Percentiles rank a stretch among this genome's conserved stretches.
Conservation (phyloP, 2,113 vertebrate genomes). For the Chlorocebus sabaeus region DNA sequence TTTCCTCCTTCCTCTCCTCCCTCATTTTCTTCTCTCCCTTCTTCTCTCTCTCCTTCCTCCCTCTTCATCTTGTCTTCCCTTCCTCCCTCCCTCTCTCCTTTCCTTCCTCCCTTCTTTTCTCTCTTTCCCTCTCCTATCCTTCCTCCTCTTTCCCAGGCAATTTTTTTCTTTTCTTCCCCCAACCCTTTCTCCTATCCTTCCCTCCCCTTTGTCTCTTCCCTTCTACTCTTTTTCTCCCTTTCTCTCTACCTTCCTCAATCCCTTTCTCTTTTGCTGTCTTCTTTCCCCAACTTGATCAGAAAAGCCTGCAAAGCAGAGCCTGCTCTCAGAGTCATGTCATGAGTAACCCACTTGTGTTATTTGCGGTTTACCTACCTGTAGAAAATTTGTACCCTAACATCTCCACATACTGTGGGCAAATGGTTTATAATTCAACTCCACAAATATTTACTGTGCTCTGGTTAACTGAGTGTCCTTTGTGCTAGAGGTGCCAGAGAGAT, state of each 20-base stretch:
- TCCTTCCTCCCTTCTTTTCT: neutral
- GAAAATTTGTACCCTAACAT: conserved; percentile 42
- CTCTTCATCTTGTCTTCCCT: neutral
- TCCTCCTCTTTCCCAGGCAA: neutral
- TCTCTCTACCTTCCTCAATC: neutral
- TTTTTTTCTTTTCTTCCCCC: neutral
- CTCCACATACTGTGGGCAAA: neutral
- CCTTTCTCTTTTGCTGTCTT: neutral
- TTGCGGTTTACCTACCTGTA: conserved; percentile 73
- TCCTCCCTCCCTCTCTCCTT: neutral
- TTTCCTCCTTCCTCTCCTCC: neutral
- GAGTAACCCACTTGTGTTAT: conserved; percentile 38
- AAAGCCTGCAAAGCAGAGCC: neutral
- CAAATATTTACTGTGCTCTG: conserved; percentile 71
- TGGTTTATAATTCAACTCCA: conserved; percentile 55
- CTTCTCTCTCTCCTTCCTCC: neutral
- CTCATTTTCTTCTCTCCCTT: neutral
- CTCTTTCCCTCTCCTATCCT: neutral
- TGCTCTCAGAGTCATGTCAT: neutral
- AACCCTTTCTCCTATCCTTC: neutral
- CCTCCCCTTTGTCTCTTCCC: accelerated
- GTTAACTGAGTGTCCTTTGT: conserved; percentile 68
- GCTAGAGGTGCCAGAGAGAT: conserved; percentile 21
- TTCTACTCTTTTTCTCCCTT: neutral
- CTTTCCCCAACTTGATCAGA: neutral